Evolutionary conservation across 2,113 vertebrate species (phyloP).

Genomic region (Melierax canorus): DNA sequence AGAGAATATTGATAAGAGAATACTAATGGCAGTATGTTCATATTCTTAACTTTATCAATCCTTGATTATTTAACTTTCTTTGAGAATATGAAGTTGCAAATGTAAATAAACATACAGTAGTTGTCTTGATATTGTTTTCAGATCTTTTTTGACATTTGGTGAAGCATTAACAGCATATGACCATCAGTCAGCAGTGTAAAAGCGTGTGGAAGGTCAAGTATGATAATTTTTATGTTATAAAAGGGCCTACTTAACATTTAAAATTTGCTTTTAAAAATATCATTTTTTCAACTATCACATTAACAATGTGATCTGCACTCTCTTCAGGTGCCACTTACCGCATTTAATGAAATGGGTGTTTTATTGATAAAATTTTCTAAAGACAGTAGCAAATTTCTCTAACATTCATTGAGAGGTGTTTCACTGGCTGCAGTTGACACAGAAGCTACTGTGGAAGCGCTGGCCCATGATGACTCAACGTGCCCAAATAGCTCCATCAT

Average conservation of each 20-base stretch:
- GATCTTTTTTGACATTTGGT: background rate
- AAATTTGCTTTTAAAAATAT: background rate
- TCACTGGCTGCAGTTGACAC: background rate
- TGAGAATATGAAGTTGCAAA: background rate
- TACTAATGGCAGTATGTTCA: background rate
- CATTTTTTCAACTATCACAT: background rate
- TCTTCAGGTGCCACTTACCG: background rate
- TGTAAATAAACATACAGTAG: background rate
- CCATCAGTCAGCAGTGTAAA: background rate
- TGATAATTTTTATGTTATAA: background rate
- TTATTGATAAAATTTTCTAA: background rate
- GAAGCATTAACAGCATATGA: background rate
- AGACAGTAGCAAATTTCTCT: background rate
- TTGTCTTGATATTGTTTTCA: background rate
- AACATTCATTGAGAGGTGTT: background rate
- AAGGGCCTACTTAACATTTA: background rate
- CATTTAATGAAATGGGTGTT: background rate
- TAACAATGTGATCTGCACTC: background rate
- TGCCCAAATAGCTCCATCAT: background rate
- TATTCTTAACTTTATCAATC: background rate
- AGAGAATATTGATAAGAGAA: background rate
- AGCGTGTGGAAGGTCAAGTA: background rate
- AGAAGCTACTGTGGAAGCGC: background rate
- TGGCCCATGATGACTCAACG: fast-evolving
- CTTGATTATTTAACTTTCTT: background rate